A percentile compares a stretch with the other conserved stretches of the same genome.
phyloP scores from a whole-genome alignment of 2,797 vertebrate species.

The Sylvia borin region DNA sequence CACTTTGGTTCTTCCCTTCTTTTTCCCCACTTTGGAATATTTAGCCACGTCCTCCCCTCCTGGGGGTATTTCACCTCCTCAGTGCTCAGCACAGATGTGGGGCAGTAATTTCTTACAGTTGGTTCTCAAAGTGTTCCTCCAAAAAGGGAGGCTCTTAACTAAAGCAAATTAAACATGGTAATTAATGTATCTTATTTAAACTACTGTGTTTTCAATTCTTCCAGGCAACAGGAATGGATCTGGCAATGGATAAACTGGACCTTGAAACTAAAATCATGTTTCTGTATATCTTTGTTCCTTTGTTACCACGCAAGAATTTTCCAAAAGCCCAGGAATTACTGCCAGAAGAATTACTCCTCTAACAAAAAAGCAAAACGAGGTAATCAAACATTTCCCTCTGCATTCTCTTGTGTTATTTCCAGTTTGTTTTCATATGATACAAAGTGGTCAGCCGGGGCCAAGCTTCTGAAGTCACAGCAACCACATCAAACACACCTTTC shows the following conservation, averaged over 20 bases:
- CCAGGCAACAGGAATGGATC: not conserved
- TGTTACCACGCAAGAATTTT: not conserved
- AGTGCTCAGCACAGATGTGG: rapidly evolving
- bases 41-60: not conserved
- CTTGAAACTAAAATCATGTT: not conserved
- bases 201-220: not conserved
- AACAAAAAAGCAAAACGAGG: not conserved
- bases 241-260: not conserved
- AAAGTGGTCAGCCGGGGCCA: not conserved
- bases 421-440: not conserved
- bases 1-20: not conserved
- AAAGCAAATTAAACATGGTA: not conserved
- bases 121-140: not conserved
- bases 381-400: not conserved
- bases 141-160: not conserved
- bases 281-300: not conserved
- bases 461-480: not conserved
- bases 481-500: not conserved
- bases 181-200: not conserved
- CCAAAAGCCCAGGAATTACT: not conserved
- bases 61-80: not conserved
- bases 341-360: not conserved
- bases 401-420: not conserved
- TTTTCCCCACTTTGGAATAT: not conserved
- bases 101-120: not conserved